These are phyloP conservation scores for Chiloscyllium plagiosum DNA, from an alignment of 2,113 vertebrate species.

Conservation along the genomic window DNA sequence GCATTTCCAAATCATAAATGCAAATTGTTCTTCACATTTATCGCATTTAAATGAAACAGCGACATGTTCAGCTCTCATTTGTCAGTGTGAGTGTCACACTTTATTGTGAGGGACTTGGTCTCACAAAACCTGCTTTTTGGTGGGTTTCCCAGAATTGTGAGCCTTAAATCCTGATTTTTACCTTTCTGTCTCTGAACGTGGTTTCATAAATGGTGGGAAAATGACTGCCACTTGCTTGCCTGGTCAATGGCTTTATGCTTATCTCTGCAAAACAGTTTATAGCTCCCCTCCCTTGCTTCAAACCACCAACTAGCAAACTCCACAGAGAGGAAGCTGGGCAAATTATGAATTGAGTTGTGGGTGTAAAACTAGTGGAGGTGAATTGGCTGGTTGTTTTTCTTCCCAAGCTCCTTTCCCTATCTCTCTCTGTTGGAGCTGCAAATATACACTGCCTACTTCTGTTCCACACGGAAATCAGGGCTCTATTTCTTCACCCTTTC, in stretches of 20 bases:
- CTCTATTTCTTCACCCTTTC: not conserved
- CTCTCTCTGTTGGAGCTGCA: not conserved
- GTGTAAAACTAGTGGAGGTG: not conserved
- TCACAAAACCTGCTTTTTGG: constrained; percentile 8
- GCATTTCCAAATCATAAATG: not conserved
- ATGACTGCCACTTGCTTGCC: not conserved
- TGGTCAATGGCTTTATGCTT: not conserved
- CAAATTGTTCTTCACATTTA: not conserved
- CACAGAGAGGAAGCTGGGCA: not conserved
- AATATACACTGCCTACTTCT: not conserved
- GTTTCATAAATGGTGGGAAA: not conserved
- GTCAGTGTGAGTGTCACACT: not conserved
- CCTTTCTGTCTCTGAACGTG: not conserved
- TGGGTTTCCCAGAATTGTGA: not conserved
- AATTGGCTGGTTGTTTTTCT: not conserved
- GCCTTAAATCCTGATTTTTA: not conserved
- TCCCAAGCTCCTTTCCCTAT: no score
- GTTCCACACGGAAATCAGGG: not conserved
- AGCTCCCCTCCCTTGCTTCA: no score
- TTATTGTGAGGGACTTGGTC: not conserved
- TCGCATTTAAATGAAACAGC: not conserved
- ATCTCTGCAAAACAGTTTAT: not conserved
- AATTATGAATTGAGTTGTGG: not conserved
- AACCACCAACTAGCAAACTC: not conserved
- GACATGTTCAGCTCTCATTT: not conserved